Evolutionary conservation across 2,888 invertebrate species (phyloP), one percentile per base, ranked within the genome.

Genomic region (Sminthurides aquaticus): DNA sequence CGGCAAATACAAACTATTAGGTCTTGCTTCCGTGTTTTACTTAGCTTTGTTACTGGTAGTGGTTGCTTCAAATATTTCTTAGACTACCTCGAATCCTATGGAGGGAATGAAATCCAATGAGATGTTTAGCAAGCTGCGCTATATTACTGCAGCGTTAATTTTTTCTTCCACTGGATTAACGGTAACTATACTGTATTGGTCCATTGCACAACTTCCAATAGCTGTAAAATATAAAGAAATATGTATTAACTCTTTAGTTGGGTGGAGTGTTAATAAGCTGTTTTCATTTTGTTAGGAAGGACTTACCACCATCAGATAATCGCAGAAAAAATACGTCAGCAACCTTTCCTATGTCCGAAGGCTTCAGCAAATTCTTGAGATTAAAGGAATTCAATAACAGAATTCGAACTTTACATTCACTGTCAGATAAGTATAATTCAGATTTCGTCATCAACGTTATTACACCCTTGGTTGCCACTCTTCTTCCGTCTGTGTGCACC

Each of bases 311-410:
- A 20, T 60, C 49, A 25, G 49, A 48, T 28, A 60, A 25, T 24
- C 60, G 49, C 2, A 60, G 49, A 60, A 60, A 60, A 15, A 29
- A 26, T 24, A 60, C 25, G 20, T 49, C 60, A 26, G 49, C 25
- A 15, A 48, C 22, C 22, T 49, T 60, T 8, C 60, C 60, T 11
- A 60, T n/a, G 49, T 60, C 60, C 8, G 2, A 15, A 25, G 60
- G 60, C 18, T 48, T 60, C 60, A 60, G 22, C 3, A 60, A n/a
- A 8, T 49, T 43, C 26, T 25, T 60, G 2, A n/a, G 20, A 20
- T 60, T 60, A n/a, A 60, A 60, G 11, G 60, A 60, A 25, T 49
- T 49, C 11, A 60, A 28, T 3, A 60, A 43, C n/a, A 60, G 49
- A 25, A 60, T 49, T 11, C 60, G 11, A 1, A 60, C 24, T 25